These are phyloP conservation scores for Hyles euphorbiae DNA, from an alignment of 1,140 invertebrate genomes.

Conservation along the genomic window DNA sequence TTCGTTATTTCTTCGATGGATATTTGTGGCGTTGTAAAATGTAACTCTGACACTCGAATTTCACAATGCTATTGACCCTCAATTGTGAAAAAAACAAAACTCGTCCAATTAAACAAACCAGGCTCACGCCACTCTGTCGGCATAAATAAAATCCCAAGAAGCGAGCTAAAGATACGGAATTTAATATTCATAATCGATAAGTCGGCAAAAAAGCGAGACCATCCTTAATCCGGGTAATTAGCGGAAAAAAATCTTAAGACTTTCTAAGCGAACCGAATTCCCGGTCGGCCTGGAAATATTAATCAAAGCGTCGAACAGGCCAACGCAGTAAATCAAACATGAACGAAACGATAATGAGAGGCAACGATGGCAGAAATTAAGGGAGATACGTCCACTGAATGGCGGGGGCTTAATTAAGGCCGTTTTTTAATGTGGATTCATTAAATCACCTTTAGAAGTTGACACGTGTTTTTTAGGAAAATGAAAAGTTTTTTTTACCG, in stretches of 20 bases:
- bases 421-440: conserved; percentile 19
- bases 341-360: conserved; percentile 30
- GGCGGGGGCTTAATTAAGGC: conserved; percentile 27
- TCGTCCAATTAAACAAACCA: too few relatives aligned
- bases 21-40: too few relatives aligned
- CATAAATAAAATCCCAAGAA: too few relatives aligned
- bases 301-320: conserved; percentile 26
- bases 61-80: too few relatives aligned
- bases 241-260: conserved; percentile 17
- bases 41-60: too few relatives aligned
- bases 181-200: not conserved
- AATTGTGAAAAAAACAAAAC: too few relatives aligned
- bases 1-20: too few relatives aligned
- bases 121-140: too few relatives aligned
- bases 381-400: conserved; percentile 22
- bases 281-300: conserved; percentile 18
- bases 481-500: not conserved
- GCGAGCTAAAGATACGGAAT: too few relatives aligned
- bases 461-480: conserved; percentile 17
- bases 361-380: conserved; percentile 28
- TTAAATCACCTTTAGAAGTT: conserved; percentile 25
- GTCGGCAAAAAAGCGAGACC: conserved; percentile 7
- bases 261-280: conserved; percentile 11
- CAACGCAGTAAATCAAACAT: conserved; percentile 27
- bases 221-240: conserved; percentile 23